Percentiles rank a stretch among this genome's conserved stretches.
These are phyloP conservation scores for Beris chalybata DNA, from an alignment of 2,888 invertebrate species.

Conservation along the genomic window DNA sequence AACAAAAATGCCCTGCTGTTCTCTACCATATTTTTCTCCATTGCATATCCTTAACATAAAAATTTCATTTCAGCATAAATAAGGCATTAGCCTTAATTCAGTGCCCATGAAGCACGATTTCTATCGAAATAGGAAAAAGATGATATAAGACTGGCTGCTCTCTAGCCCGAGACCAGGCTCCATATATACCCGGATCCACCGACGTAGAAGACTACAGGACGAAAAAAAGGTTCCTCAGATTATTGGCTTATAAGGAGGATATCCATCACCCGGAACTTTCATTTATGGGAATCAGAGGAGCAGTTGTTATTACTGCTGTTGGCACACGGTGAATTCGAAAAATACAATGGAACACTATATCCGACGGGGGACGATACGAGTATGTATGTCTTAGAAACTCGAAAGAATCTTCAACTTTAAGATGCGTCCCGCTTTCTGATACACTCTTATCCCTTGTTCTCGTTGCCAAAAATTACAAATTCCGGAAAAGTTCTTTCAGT, in stretches of 20 bases:
- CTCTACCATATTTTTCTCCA: slow-evolving; percentile 1
- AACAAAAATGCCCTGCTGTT: neutral
- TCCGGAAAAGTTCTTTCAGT: no score
- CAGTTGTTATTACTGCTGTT: no score
- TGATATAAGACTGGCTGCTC: neutral
- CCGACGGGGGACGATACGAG: no score
- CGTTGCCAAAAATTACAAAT: no score
- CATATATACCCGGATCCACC: neutral
- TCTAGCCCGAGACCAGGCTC: neutral
- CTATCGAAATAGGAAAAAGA: slow-evolving; percentile 11
- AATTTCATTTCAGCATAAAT: slow-evolving; percentile 27
- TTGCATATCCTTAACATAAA: slow-evolving; percentile 27
- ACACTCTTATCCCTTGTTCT: no score
- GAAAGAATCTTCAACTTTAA: no score
- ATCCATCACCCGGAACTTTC: slow-evolving; percentile 1
- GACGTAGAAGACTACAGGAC: neutral
- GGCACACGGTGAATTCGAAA: no score
- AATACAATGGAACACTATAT: no score
- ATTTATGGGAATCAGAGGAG: no score
- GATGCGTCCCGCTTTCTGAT: no score
- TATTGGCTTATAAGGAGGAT: slow-evolving; percentile 12
- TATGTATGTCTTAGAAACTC: no score
- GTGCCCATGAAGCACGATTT: slow-evolving; percentile 15
- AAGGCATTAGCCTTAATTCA: slow-evolving; percentile 29
- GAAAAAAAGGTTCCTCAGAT: neutral